Percentiles rank a stretch among this genome's conserved stretches.
Evolutionary conservation across 2,113 vertebrate species (phyloP).

Genomic region (Oreochromis niloticus): DNA sequence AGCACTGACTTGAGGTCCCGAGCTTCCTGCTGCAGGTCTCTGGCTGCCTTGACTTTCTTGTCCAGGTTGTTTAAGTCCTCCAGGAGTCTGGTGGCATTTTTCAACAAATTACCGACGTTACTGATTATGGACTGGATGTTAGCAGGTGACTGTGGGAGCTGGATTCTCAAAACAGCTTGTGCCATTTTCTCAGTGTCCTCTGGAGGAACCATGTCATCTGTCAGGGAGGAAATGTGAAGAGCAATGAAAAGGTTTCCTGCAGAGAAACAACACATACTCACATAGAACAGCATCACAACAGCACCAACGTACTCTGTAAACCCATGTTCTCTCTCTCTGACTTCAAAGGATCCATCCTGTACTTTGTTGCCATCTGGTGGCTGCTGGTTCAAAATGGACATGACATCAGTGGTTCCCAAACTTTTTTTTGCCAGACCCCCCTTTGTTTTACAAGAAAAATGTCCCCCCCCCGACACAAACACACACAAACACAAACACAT

Average conservation of each 20-base stretch:
- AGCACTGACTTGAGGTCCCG: conserved; percentile 66
- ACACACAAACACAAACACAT: no score
- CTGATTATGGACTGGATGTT: conserved; percentile 69
- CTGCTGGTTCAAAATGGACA: neutral
- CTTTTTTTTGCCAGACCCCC: no score
- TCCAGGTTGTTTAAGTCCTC: conserved; percentile 52
- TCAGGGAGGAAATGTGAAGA: neutral
- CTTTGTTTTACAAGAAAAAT: no score
- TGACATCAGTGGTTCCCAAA: neutral
- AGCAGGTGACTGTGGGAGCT: conserved; percentile 63
- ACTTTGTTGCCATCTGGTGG: neutral
- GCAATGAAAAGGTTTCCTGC: neutral
- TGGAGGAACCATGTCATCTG: conserved; percentile 75
- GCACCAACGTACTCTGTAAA: neutral
- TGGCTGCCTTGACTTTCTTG: conserved; percentile 28
- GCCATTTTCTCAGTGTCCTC: conserved; percentile 82
- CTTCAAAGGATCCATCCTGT: neutral
- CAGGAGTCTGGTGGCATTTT: conserved; percentile 49
- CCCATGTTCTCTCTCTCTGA: neutral
- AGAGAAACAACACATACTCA: neutral
- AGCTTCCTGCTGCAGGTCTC: conserved; percentile 66
- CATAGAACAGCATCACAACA: neutral
- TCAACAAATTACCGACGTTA: conserved; percentile 60
- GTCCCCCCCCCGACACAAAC: no score
- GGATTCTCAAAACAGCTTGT: conserved; percentile 72